These are phyloP conservation scores for Corvus moneduloides DNA, from an alignment of 2,113 vertebrate genomes.

Conservation along the genomic window DNA sequence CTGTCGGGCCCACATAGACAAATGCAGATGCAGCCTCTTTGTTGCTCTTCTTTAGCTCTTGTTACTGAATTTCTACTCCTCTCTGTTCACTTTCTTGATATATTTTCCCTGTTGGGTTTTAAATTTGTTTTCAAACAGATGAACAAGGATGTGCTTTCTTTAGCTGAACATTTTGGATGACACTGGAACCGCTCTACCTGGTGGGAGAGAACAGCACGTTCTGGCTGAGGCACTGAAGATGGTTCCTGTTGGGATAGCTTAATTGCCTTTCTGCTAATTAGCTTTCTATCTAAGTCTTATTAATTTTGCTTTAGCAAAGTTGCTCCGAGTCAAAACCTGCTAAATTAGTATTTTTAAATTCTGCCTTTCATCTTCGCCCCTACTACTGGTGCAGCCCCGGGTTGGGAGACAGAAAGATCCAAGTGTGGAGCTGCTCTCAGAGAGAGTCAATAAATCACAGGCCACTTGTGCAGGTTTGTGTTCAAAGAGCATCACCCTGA, in stretches of 20 bases:
- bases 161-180: conserved; percentile 18
- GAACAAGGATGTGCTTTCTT: conserved; percentile 13
- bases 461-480: not conserved
- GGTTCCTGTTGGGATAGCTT: conserved; percentile 52
- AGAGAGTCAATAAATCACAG: not conserved
- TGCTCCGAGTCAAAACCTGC: conserved; percentile 19
- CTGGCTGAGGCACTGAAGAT: not conserved
- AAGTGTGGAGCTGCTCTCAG: not conserved
- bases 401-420: not conserved
- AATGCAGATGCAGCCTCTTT: not conserved
- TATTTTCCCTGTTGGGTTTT: conserved; percentile 9
- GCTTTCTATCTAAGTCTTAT: conserved; percentile 39
- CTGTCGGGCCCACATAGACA: not conserved
- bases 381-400: not conserved
- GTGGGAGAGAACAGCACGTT: conserved; percentile 28
- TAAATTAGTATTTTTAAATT: conserved; percentile 31
- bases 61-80: not conserved
- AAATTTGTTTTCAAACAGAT: conserved; percentile 53
- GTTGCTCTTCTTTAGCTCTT: not conserved
- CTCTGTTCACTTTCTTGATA: not conserved
- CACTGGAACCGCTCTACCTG: conserved; percentile 15
- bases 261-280: conserved; percentile 60
- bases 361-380: conserved; percentile 11
- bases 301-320: conserved; percentile 33
- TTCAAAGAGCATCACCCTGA: not conserved